A percentile compares a stretch with the other conserved stretches of the same genome.
Evolutionary conservation across 2,888 invertebrate genomes (phyloP).

Genomic region (Sabatieria punctata): DNA sequence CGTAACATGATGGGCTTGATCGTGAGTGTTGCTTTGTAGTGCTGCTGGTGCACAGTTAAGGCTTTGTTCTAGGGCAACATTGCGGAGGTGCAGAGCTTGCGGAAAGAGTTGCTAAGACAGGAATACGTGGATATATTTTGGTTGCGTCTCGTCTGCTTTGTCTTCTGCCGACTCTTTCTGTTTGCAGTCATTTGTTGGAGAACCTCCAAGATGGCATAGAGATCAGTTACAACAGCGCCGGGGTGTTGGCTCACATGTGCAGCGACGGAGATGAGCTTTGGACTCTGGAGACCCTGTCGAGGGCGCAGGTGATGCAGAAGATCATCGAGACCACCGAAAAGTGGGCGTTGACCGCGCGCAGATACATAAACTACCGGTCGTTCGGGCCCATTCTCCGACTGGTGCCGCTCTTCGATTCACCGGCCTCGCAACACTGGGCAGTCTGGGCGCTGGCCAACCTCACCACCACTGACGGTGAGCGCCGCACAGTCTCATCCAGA

Average conservation of each 20-base stretch:
- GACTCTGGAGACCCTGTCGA: background rate
- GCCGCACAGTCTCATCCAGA: too few relatives aligned
- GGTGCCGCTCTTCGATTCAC: conserved; percentile 56
- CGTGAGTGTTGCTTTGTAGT: conserved; percentile 21
- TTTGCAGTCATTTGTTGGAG: conserved; percentile 59
- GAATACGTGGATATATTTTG: conserved; percentile 65
- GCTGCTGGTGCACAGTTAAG: background rate
- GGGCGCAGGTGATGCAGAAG: background rate
- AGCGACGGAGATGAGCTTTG: background rate
- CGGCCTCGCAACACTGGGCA: conserved; percentile 87
- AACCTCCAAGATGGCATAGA: conserved; percentile 82
- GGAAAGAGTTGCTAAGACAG: conserved; percentile 63
- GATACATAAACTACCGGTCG: conserved; percentile 90
- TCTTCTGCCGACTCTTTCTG: too few relatives aligned
- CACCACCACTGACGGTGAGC: conserved; percentile 72
- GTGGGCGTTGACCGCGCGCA: conserved; percentile 34
- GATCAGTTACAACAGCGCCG: conserved; percentile 42
- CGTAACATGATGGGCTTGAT: conserved; percentile 88
- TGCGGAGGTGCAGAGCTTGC: conserved; percentile 68
- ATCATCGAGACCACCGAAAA: background rate
- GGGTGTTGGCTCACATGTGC: conserved; percentile 73
- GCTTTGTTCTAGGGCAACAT: conserved; percentile 62
- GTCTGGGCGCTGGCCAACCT: conserved; percentile 93
- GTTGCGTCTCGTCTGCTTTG: conserved; percentile 19
- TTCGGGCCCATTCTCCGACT: conserved; percentile 81